Conservation (phyloP, 2,797 vertebrate species). For the Pseudochromis fuscus region DNA sequence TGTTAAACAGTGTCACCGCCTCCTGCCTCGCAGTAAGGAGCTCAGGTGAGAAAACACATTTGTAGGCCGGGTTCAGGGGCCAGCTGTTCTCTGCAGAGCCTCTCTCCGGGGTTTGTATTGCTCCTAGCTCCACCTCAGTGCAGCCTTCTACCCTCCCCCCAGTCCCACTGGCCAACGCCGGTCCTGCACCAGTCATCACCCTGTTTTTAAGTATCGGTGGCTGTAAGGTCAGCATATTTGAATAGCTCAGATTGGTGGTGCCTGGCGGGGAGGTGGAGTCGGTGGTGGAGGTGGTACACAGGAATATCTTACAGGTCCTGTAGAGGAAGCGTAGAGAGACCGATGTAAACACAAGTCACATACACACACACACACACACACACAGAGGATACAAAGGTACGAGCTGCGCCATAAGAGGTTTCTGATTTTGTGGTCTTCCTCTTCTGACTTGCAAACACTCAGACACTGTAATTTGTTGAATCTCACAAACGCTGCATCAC, state of each 20-base stretch:
- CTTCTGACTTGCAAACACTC: no score
- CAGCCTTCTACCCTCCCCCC: conserved; percentile 28
- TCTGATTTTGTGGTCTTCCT: background rate
- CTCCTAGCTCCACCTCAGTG: conserved; percentile 66
- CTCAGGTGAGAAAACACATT: conserved; percentile 55
- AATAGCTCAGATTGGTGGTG: conserved; percentile 62
- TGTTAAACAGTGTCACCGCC: conserved; percentile 54
- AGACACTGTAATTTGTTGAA: no score
- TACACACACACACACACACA: conserved; percentile 20
- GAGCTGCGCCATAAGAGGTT: background rate
- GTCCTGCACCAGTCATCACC: conserved; percentile 61
- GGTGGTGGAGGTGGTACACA: conserved; percentile 56
- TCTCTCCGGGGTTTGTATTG: conserved; percentile 67
- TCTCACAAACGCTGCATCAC: conserved; percentile 29
- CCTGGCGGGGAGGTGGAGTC: conserved; percentile 47
- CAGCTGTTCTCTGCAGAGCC: conserved; percentile 53
- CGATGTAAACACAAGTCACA: conserved; percentile 33
- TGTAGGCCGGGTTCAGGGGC: conserved; percentile 55
- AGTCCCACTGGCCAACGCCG: conserved; percentile 30
- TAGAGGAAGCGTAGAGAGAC: conserved; percentile 26
- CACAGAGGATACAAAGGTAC: background rate
- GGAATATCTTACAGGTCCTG: conserved; percentile 81
- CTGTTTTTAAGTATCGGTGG: conserved; percentile 45
- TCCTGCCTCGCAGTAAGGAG: conserved; percentile 57
- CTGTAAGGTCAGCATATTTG: conserved; percentile 57